These are phyloP conservation scores for Hololepta plana DNA, from an alignment of 2,888 invertebrate species.

Conservation along the genomic window DNA sequence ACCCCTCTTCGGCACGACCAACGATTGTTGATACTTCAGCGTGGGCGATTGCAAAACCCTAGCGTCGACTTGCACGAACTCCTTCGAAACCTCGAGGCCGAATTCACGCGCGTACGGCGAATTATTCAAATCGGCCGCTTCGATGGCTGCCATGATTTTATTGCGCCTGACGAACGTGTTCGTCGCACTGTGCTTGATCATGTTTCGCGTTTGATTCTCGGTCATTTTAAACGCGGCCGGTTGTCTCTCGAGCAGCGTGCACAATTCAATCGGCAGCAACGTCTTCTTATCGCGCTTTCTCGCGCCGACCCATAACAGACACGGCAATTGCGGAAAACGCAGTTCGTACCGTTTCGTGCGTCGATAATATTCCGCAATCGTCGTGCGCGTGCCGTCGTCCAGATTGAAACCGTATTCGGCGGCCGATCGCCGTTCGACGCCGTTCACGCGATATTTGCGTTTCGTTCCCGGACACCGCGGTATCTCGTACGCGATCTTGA, in stretches of 20 bases:
- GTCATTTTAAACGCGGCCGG: slow-evolving; percentile 57
- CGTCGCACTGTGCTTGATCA: slow-evolving; percentile 79
- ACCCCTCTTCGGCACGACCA: too few relatives aligned
- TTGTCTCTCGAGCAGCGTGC: slow-evolving; percentile 64
- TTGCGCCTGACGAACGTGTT: slow-evolving; percentile 54
- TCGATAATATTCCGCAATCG: slow-evolving; percentile 31
- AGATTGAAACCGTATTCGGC: slow-evolving; percentile 21
- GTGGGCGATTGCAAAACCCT: slow-evolving; percentile 66
- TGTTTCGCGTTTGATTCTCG: slow-evolving; percentile 63
- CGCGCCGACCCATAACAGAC: slow-evolving; percentile 57
- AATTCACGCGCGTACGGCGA: too few relatives aligned
- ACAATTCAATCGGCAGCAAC: slow-evolving; percentile 69
- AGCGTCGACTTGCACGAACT: too few relatives aligned
- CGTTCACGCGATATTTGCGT: slow-evolving; percentile 30
- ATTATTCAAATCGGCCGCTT: too few relatives aligned
- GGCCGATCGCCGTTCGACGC: slow-evolving; percentile 22
- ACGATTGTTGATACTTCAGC: too few relatives aligned
- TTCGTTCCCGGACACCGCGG: slow-evolving; percentile 24
- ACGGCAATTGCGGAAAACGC: slow-evolving; percentile 52
- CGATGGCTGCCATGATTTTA: too few relatives aligned
- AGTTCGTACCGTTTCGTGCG: slow-evolving; percentile 24
- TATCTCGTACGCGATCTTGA: too few relatives aligned
- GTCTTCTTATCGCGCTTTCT: slow-evolving; percentile 37
- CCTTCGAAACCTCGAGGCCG: too few relatives aligned
- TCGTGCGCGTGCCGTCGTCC: slow-evolving; percentile 19